Base-by-base conservation (phyloP, 2,797 vertebrate genomes). In the Chrysocyon brachyurus region DNA sequence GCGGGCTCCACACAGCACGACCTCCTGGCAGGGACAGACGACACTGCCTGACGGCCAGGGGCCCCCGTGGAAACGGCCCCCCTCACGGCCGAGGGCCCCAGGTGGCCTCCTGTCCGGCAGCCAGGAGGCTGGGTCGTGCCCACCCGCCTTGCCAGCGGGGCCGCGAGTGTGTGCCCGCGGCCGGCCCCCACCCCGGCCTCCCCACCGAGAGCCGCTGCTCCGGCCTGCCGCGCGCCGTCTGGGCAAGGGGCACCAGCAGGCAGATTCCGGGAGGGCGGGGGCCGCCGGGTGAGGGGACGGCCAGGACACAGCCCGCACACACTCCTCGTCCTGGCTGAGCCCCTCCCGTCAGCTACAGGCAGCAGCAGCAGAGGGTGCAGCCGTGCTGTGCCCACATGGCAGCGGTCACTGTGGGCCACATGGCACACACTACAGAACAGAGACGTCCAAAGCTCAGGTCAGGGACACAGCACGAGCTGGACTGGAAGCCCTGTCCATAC, bases 321-420 rank as follows among this genome's bases (percentile, higher is more conserved):
- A 6, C 2, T 0, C 15, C 15, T 4, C 46, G 28, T 8, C 59
- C 54, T 0, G 12, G 46, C 46, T 52, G 12, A 21, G 0, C 19
- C 14, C 26, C 0, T 5, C 78, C 49, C 8, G 2, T 0, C 12
- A 31, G 33, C 49, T 19, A 14, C 0, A 15, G 68, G 61, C 59
- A 12, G 46, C 46, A 3, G 8, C 49, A 21, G 2, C 17, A 46
- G 28, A 26, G 33, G 26, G 10, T 9, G 16, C 54, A 2, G 36
- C 17, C 1, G 0, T 0, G 49, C 68, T n/a, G 8, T 12, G 8
- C 0, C 3, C 9, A 9, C 19, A 9, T 3, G 1, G 3, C 49
- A 11, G 4, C 3, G 15, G 77, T 8, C 3, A 1, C 12, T 2
- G 11, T 2, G 22, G 33, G 33, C 52, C 15, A 3, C 0, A 0